Base-by-base conservation (phyloP, 2,888 invertebrate genomes). In the Aelia acuminata region DNA sequence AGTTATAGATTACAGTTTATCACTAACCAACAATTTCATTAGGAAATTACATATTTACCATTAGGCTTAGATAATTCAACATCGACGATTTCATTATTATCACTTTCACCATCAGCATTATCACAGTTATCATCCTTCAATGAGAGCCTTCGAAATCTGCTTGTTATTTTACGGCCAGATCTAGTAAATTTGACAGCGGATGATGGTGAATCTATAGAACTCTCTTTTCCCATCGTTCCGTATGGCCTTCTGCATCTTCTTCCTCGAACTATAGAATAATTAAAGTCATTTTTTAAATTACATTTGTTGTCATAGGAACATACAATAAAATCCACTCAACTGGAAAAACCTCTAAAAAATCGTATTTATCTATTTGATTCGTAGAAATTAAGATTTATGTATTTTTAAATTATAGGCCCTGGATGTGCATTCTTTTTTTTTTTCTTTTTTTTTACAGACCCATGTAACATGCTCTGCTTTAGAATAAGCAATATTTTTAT, bases 101-200 rank as follows among this genome's bases (percentile, higher is more conserved):
- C 39, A 35, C 3, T 35, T 39, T 50, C n/a, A 1, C 7, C n/a
- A 39, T 50, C 49, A 10, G 0, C 43, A 49, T 8, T 18, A n/a
- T 49, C 31, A 35, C 53, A 35, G 18, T 49, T 49, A 10, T 39
- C 39, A 39, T 85, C 85, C 22, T 85, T 53, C 39, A 85, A 53
- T 5, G 85, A 85, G 3, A 85, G 57, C 3, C 22, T 26, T 39
- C 20, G 50, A 26, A 85, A 53, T 39, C 53, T 50, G 13, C 39
- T 85, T n/a, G 53, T 85, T 20, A 85, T 85, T 15, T 85, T 50
- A 10, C 85, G 85, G 22, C 85, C 85, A 53, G 85, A 85, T 53
- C 85, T 57, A 50, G 85, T 53, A 31, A 53, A n/a, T 85, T 39
- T 85, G 10, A 35, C 39, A 26, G 22, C 13, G 43, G 43, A 43